Evolutionary conservation across 2,888 invertebrate species (phyloP), one percentile per base, ranked within the genome.

Genomic region (Harmothoe impar): DNA sequence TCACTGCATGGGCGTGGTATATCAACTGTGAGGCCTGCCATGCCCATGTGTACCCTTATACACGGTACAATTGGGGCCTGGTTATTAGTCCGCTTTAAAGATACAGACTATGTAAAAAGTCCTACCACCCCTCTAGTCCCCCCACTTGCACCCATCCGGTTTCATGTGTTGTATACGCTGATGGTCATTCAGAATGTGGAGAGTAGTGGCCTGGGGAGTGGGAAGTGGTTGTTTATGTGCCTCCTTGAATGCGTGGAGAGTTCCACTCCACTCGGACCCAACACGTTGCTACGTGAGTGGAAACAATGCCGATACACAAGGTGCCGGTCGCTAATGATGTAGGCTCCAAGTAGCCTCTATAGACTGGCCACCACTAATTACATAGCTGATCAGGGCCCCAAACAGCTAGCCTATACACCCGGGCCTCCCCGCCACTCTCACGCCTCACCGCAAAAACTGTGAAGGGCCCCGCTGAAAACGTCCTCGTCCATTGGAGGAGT

Each of bases 261-360:
- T 23, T 81, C 81, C 43, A 81, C 81, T 81, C 81, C 35, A 81
- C 81, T 33, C 81, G 43, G 25, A 29, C 72, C 81, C 31, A 81
- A 81, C 81, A 81, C 43, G 81, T 35, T 10, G 33, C n/a, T 1
- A 7, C 35, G 81, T 35, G 81, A 81, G 81, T 33, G 81, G 81
- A 81, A 81, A 81, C 81, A 81, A 81, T 81, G 81, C 35, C 81
- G 35, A 7, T 17, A 35, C 23, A 15, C 43, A 7, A 33, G 81
- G 81, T 43, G 81, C 33, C 81, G 43, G 81, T 23, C 81, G 81
- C 43, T 81, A 81, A 81, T 43, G 81, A 81, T 43, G 81, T 81
- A 5, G 35, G 33, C 10, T 43, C 23, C 35, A 25, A 81, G 81
- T 81, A 81, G 81, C 35, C 35, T 35, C 81, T 33, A 35, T 43